phyloP scores from a whole-genome alignment of 2,113 vertebrate genomes.

The Oxyura jamaicensis region DNA sequence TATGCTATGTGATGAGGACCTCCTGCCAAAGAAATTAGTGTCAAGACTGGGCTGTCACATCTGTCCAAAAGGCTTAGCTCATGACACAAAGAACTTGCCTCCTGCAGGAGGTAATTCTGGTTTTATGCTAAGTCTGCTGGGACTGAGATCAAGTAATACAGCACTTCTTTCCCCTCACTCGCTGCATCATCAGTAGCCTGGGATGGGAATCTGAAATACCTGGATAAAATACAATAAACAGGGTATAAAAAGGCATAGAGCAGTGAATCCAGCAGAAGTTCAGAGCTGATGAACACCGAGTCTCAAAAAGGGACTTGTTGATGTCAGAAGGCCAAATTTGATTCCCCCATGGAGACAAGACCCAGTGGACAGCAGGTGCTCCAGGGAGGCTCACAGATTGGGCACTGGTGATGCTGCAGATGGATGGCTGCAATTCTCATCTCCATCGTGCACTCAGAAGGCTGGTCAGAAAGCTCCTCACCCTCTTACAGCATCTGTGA shows the following conservation, averaged over 20 bases:
- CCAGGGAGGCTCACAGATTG: background rate
- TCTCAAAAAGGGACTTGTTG: background rate
- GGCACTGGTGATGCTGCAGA: background rate
- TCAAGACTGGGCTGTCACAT: background rate
- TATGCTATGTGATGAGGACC: background rate
- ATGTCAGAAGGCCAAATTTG: background rate
- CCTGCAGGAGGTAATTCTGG: background rate
- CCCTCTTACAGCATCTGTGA: background rate
- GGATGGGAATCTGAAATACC: background rate
- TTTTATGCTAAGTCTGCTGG: background rate
- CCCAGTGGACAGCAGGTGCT: rapidly evolving
- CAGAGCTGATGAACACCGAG: background rate
- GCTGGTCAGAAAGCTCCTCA: background rate
- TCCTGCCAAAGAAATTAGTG: background rate
- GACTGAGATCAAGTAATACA: background rate
- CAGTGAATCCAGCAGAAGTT: background rate
- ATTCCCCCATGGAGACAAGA: background rate
- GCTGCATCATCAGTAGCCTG: background rate
- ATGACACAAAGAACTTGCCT: background rate
- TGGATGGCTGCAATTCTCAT: background rate
- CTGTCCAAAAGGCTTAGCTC: background rate
- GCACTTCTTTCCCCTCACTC: rapidly evolving
- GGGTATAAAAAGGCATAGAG: background rate
- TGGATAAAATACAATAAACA: background rate
- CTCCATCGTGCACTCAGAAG: background rate